phyloP scores from a whole-genome alignment of 2,888 invertebrate species.

The Druceiella hillmani region DNA sequence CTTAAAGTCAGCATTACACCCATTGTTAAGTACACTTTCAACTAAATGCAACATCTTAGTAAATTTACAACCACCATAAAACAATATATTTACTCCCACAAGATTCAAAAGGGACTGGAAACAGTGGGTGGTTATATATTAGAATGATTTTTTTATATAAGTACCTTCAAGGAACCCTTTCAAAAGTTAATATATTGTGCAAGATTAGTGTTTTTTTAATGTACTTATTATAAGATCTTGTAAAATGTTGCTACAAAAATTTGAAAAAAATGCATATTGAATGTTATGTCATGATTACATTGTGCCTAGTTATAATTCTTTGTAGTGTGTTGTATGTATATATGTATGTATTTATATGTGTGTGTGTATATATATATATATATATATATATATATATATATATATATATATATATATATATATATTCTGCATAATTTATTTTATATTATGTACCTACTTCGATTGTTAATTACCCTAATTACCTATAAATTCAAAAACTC shows the following conservation, averaged over 20 bases:
- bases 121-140: too few species aligned
- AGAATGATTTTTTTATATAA: too few species aligned
- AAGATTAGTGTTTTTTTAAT: too few species aligned
- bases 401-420: constrained; percentile 9
- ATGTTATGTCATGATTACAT: not conserved
- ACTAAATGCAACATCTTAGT: too few species aligned
- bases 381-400: constrained; percentile 9
- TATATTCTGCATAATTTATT: constrained; percentile 4
- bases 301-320: not conserved
- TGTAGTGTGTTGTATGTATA: constrained; percentile 1
- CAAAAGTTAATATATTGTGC: too few species aligned
- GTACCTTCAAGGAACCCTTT: too few species aligned
- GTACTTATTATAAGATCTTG: too few species aligned
- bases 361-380: constrained; percentile 2
- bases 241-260: not conserved
- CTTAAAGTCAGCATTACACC: too few species aligned
- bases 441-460: not conserved
- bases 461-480: not conserved
- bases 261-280: not conserved
- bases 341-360: not conserved
- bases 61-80: too few species aligned
- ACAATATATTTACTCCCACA: too few species aligned
- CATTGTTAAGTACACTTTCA: too few species aligned
- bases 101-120: too few species aligned
- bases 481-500: not conserved